Evolutionary conservation across 2,113 vertebrate genomes (phyloP), one percentile per base, ranked within the genome.

Genomic region (Prionailurus viverrinus): DNA sequence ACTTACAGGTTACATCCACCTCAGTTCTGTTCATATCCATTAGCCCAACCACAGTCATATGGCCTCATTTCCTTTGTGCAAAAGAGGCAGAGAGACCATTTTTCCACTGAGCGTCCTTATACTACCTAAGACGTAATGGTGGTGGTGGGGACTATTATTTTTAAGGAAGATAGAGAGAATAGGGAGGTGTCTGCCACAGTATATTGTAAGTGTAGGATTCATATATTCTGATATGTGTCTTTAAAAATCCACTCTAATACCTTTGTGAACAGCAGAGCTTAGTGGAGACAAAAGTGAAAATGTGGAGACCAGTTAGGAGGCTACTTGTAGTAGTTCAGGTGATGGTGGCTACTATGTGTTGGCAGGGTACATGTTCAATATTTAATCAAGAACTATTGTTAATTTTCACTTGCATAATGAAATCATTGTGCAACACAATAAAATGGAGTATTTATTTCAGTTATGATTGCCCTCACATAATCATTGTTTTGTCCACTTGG

Each of bases 351-450:
- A 25, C 23, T 83, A 1, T 13, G 1, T 63, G 16, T 68, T 96
- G 55, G 63, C 27, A 63, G n/a, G 3, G 2, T 51, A 11, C 14
- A 58, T 25, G 29, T 33, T 61, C 7, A 58, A 13, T 66, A 80
- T 63, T 63, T 85, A 69, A 69, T 19, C 19, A 68, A 29, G 58
- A 65, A 23, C n/a, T 84, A 13, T 1, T 45, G 25, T 15, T 73
- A 33, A 73, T 91, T 87, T 58, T 91, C n/a, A 74, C 23, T 48
- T 93, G n/a, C 9, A 80, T 53, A 51, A 63, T 45, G 15, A 97
- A 84, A 85, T 85, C 21, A 74, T 41, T 53, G 8, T 31, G 71
- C 65, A 81, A 41, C 16, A 79, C 9, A 94, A 76, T 84, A 84
- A 94, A 82, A 88, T 31, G 3, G n/a, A 80, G 1, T 45, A 83